These are phyloP conservation scores for Penaeus monodon DNA, from an alignment of 2,888 invertebrate genomes.

Conservation along the genomic window DNA sequence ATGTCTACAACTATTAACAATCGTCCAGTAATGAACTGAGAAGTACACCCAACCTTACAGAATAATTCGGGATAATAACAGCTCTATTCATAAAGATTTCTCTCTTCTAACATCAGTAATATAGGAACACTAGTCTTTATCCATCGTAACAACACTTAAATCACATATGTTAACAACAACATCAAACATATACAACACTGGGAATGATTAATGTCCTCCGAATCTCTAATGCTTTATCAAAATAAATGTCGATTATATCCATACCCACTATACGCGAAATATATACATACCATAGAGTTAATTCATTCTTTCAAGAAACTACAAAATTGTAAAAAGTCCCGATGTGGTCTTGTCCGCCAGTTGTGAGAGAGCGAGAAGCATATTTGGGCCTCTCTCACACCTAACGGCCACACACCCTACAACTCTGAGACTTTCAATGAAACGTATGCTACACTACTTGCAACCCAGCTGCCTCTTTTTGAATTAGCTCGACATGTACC, in stretches of 20 bases:
- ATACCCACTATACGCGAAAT: not conserved
- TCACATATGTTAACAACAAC: conserved; percentile 15
- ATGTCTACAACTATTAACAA: too few relatives aligned
- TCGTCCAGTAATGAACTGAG: not conserved
- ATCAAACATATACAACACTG: not conserved
- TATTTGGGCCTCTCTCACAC: not conserved
- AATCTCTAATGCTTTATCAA: not conserved
- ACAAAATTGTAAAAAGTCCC: too few relatives aligned
- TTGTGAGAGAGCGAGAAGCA: conserved; percentile 16
- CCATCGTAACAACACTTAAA: conserved; percentile 14
- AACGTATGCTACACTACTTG: not conserved
- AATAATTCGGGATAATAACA: conserved; percentile 11
- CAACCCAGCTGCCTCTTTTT: too few relatives aligned
- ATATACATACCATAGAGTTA: too few relatives aligned
- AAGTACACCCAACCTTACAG: not conserved
- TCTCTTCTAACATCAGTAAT: conserved; percentile 14
- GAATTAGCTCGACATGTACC: too few relatives aligned
- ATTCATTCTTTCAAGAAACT: too few relatives aligned
- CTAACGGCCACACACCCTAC: not conserved
- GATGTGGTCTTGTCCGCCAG: not conserved
- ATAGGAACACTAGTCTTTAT: conserved; percentile 13
- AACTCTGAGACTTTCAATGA: not conserved
- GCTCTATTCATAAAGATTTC: conserved; percentile 1
- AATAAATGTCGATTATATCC: not conserved
- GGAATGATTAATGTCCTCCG: not conserved